Percentiles rank a stretch among this genome's conserved stretches.
These are phyloP conservation scores for Nipponia nippon DNA, from an alignment of 2,113 vertebrate genomes.

Conservation along the genomic window DNA sequence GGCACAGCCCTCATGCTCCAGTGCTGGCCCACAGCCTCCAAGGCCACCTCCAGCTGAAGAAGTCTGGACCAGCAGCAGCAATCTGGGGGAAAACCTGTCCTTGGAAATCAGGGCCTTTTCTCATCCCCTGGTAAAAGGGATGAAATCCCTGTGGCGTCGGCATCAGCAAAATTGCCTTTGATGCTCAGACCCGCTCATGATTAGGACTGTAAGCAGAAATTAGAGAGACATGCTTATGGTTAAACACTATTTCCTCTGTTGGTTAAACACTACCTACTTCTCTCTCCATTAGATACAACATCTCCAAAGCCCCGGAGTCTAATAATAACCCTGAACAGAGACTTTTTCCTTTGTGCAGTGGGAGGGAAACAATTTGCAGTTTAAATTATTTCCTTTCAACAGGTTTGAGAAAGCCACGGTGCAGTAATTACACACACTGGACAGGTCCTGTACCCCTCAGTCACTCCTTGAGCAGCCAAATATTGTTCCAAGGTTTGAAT, in stretches of 20 bases:
- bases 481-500: neutral
- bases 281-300: neutral
- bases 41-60: neutral
- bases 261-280: conserved; percentile 27
- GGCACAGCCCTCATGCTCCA: neutral
- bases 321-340: neutral
- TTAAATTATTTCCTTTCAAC: neutral
- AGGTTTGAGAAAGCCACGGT: neutral
- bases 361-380: neutral
- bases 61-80: neutral
- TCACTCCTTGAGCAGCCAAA: neutral
- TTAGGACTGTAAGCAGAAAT: conserved; percentile 12
- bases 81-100: neutral
- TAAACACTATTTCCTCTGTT: conserved; percentile 39
- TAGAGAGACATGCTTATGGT: neutral
- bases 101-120: neutral
- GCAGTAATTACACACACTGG: neutral
- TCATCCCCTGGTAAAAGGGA: neutral
- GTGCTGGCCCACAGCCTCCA: neutral
- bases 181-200: neutral
- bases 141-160: neutral
- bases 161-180: conserved; percentile 7
- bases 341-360: neutral
- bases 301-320: neutral
- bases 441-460: neutral